Base-by-base conservation (phyloP, 2,888 invertebrate genomes). In the Autographa gamma region DNA sequence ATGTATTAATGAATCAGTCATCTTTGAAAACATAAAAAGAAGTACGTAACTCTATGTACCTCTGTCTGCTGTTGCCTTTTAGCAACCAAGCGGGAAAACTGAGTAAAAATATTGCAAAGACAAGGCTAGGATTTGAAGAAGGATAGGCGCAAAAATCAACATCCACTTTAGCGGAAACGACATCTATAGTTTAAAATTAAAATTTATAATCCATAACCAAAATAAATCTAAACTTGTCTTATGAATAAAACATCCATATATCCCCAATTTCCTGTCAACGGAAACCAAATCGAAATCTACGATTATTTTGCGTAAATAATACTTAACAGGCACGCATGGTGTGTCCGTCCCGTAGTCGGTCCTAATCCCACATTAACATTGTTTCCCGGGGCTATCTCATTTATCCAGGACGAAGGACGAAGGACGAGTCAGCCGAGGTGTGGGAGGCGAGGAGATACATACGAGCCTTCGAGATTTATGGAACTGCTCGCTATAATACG, bases 371-470 rank as follows among this genome's bases (percentile, higher is more conserved):
- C 61, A 79, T 77, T 74, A 66, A 66, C 76, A 71, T 70, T 71
- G 66, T 76, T 70, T 72, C 80, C 70, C 62, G 52, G 63, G 77
- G 79, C 77, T 68, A 66, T 75, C 64, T 71, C 66, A 80, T 78
- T 81, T 76, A 81, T 74, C 66, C 68, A 66, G 62, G 63, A 66
- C 72, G 70, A 59, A n/a, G 41, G 41, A 41, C 41, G 69, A 41
- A 72, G 59, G 73, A 73, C 76, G 60, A 63, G 73, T 60, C 25
- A 64, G 80, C 71, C 73, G 69, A 66, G 60, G 71, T 66, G 86
- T 86, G 83, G 86, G 86, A 74, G 84, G 76, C 76, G 63, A 70
- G 18, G 60, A 76, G 85, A 86, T 85, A 86, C n/a, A n/a, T n/a
- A 86, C 80, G 79, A 85, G 82, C 74, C 74, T 69, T 74, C 58